phyloP scores from a whole-genome alignment of 2,888 invertebrate genomes.

The Leucania comma region DNA sequence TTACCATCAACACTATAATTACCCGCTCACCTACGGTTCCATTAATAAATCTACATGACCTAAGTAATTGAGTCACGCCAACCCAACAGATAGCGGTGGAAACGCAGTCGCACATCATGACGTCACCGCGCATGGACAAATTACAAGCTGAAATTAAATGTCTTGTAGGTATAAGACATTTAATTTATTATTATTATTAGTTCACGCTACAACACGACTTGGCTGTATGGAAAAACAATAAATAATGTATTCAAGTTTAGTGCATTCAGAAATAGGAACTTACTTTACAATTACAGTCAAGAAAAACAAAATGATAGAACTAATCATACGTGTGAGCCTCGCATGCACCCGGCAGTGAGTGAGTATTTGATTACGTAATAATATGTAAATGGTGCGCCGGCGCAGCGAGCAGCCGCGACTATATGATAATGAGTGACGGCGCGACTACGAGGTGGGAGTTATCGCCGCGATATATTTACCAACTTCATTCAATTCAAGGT shows the following conservation, averaged over 20 bases:
- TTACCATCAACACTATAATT: background rate
- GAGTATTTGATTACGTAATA: slow-evolving; percentile 39
- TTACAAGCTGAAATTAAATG: slow-evolving; percentile 9
- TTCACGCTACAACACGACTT: no score
- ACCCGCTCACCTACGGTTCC: background rate
- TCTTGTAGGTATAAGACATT: background rate
- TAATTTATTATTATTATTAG: no score
- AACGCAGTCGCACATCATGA: slow-evolving; percentile 18
- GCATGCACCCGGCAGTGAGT: slow-evolving; percentile 28
- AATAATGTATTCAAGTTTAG: background rate
- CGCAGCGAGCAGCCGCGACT: slow-evolving; percentile 19
- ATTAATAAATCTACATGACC: slow-evolving; percentile 10
- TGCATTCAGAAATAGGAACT: slow-evolving; percentile 18
- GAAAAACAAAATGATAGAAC: background rate
- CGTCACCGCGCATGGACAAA: slow-evolving; percentile 9
- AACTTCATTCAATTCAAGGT: slow-evolving; percentile 46
- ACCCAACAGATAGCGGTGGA: slow-evolving; percentile 17
- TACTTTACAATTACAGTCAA: slow-evolving; percentile 7
- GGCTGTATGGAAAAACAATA: background rate
- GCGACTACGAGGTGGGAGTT: slow-evolving; percentile 43
- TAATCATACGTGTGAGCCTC: slow-evolving; percentile 9
- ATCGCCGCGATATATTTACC: slow-evolving; percentile 36
- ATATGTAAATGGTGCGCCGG: slow-evolving; percentile 48
- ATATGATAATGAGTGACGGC: slow-evolving; percentile 56
- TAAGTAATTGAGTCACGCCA: slow-evolving; percentile 15